Evolutionary conservation across 2,113 vertebrate species (phyloP).

Genomic region (Dromas ardeola): DNA sequence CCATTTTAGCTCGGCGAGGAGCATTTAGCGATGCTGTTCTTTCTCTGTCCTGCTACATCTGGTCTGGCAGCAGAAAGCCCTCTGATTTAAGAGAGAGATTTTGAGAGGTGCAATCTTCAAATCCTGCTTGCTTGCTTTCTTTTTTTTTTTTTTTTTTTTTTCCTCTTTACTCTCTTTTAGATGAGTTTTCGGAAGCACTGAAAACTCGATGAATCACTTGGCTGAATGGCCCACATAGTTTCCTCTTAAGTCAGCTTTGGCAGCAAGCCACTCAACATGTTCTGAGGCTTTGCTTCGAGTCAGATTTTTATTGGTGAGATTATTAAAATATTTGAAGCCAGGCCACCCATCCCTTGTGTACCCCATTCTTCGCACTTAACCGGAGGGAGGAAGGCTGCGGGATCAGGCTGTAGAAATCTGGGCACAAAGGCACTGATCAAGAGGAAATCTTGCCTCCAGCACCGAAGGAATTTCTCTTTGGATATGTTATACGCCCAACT

Average conservation of each 20-base stretch:
- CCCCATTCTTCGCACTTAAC: not conserved
- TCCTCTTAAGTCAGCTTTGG: conserved; percentile 54
- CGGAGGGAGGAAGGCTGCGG: not conserved
- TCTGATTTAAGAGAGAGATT: not conserved
- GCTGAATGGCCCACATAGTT: conserved; percentile 46
- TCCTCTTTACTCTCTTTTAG: not conserved
- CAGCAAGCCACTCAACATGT: not conserved
- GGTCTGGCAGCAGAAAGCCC: not conserved
- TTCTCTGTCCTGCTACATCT: not conserved
- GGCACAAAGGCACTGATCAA: not conserved
- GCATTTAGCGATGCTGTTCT: not conserved
- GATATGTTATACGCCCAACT: rapidly evolving
- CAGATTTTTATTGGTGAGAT: conserved; percentile 6
- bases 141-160: too few relatives aligned
- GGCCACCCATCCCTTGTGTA: not conserved
- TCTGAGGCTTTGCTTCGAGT: not conserved
- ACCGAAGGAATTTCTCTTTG: not conserved
- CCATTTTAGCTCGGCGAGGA: not conserved
- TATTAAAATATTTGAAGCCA: not conserved
- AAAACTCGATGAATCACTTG: conserved; percentile 25
- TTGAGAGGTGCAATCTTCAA: not conserved
- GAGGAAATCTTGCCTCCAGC: not conserved
- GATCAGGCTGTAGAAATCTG: not conserved
- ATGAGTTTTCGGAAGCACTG: not conserved
- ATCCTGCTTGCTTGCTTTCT: not conserved